Percentiles rank a stretch among this genome's conserved stretches.
Conservation (phyloP, 2,888 invertebrate genomes). For the Steinernema scapterisci region DNA sequence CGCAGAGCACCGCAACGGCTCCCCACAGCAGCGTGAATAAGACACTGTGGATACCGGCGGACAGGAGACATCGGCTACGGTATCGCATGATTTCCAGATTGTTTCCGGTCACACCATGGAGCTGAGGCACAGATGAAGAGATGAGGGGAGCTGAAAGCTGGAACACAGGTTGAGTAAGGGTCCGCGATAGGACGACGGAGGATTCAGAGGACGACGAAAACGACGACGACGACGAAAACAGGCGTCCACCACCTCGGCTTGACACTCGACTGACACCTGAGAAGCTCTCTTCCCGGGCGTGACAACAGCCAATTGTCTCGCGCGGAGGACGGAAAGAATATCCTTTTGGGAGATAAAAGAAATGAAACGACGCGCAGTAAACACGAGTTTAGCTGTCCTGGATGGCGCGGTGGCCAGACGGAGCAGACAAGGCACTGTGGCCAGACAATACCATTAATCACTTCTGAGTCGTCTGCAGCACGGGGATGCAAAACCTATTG, state of each 20-base stretch:
- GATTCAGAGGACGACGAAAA: background rate
- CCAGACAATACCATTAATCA: no score
- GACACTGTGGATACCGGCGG: constrained; percentile 28
- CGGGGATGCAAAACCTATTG: background rate
- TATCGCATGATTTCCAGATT: constrained; percentile 21
- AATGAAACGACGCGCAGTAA: background rate
- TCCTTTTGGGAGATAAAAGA: constrained; percentile 13
- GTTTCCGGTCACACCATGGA: constrained; percentile 18
- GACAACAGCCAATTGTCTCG: constrained; percentile 25
- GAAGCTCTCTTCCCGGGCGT: constrained; percentile 1
- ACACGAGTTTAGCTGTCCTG: no score
- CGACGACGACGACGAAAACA: constrained; percentile 15
- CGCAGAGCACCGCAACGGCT: background rate
- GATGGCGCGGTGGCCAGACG: background rate
- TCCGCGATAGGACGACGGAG: no score
- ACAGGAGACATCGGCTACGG: constrained; percentile 18
- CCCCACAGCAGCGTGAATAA: background rate
- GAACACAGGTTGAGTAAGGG: background rate
- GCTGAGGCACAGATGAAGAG: background rate
- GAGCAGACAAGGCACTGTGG: no score
- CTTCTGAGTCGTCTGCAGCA: background rate
- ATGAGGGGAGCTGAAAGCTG: constrained; percentile 12
- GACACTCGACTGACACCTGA: constrained; percentile 27
- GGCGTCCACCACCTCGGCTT: constrained; percentile 24
- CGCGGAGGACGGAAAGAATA: background rate